phyloP scores from a whole-genome alignment of 2,888 invertebrate genomes.

The Sicus ferrugineus region DNA sequence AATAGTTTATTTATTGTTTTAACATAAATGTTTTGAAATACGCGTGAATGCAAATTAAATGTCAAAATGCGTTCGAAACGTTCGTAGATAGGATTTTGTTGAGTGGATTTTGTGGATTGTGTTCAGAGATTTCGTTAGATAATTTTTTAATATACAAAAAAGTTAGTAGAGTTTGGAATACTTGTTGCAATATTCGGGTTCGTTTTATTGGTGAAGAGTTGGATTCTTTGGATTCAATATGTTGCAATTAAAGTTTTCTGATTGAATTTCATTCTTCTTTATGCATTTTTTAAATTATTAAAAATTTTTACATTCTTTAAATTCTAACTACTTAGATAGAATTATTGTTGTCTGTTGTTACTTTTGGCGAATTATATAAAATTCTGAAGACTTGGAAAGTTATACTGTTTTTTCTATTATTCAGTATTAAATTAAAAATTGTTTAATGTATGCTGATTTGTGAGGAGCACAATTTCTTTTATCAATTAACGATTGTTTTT shows the following conservation, averaged over 20 bases:
- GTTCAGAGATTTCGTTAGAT: no score
- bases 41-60: no score
- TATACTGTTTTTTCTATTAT: no score
- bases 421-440: not conserved
- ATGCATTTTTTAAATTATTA: not conserved
- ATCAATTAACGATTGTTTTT: no score
- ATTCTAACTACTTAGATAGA: not conserved
- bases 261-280: not conserved
- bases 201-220: not conserved
- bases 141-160: slow-evolving; percentile 3
- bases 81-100: no score
- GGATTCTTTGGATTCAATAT: slow-evolving; percentile 10
- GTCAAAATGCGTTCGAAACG: no score
- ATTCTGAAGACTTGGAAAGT: no score
- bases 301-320: slow-evolving; percentile 3
- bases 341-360: not conserved
- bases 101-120: no score
- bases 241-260: not conserved
- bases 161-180: slow-evolving; percentile 3
- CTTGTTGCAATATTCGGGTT: not conserved
- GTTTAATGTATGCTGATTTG: not conserved
- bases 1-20: no score
- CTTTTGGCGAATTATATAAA: no score
- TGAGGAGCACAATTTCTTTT: no score
- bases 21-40: no score